phyloP scores from a whole-genome alignment of 2,888 invertebrate genomes.

The Xiphydria camelus region DNA sequence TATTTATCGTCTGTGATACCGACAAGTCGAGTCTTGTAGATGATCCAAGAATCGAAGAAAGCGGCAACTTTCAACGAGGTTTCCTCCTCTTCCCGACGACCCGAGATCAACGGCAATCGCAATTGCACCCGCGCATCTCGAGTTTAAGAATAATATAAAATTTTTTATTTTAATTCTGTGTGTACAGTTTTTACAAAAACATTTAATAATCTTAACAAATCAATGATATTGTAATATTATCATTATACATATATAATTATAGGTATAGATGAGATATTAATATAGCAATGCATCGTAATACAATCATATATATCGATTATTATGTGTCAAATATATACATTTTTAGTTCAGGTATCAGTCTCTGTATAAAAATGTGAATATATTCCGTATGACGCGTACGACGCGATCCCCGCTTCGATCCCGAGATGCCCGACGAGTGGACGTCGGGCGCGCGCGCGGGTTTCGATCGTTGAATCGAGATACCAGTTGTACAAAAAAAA shows the following conservation, averaged over 20 bases:
- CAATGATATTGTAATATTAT: constrained; percentile 32
- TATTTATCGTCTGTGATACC: no score
- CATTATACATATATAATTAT: constrained; percentile 32
- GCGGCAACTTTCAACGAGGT: no score
- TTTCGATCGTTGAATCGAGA: not conserved
- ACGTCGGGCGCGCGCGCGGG: not conserved
- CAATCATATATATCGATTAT: constrained; percentile 31
- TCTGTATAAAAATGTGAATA: constrained; percentile 45
- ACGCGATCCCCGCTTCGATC: not conserved
- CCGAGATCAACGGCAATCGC: no score
- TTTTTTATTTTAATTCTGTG: constrained; percentile 43
- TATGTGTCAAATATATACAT: constrained; percentile 39
- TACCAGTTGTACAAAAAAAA: no score
- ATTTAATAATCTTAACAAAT: constrained; percentile 45
- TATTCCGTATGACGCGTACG: constrained; percentile 21
- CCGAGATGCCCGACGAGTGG: not conserved
- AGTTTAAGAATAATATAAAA: constrained; percentile 49
- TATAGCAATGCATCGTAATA: constrained; percentile 32
- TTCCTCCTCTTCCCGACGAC: no score
- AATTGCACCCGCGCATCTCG: constrained; percentile 15
- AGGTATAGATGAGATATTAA: constrained; percentile 30
- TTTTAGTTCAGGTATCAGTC: constrained; percentile 49
- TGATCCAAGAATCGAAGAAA: no score
- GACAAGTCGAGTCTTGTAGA: no score
- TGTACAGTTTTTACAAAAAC: constrained; percentile 50